Conservation (phyloP, 2,113 vertebrate species). For the Aythya baeri region DNA sequence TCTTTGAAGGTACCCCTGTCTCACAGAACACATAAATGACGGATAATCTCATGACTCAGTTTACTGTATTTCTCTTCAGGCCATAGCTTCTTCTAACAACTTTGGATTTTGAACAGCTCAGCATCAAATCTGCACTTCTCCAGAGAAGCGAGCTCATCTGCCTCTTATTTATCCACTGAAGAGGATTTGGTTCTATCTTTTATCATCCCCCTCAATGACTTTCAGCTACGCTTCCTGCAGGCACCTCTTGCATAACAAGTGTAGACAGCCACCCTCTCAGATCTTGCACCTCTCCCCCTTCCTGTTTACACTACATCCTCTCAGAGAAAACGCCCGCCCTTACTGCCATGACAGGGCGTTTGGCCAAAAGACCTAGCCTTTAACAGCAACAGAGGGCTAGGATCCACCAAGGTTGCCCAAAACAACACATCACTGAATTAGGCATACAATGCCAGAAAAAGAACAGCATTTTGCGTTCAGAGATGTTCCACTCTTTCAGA, state of each 20-base stretch:
- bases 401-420: background rate
- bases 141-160: background rate
- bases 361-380: background rate
- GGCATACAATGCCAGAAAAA: background rate
- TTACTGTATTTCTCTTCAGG: background rate
- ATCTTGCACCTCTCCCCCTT: constrained; percentile 48
- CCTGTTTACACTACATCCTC: background rate
- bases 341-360: background rate
- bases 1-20: background rate
- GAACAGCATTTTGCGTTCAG: background rate
- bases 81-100: background rate
- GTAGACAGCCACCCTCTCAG: background rate
- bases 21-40: background rate
- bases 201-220: constrained; percentile 12
- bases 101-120: background rate
- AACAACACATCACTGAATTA: background rate
- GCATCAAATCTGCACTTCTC: background rate
- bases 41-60: background rate
- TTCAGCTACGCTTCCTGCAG: constrained; percentile 1
- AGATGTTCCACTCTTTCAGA: background rate
- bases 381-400: background rate
- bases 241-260: background rate
- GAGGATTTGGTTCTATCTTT: background rate
- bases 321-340: background rate
- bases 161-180: background rate